These are phyloP conservation scores for Actinia tenebrosa DNA, from an alignment of 64 coral and sea anemone species.

Conservation along the genomic window DNA sequence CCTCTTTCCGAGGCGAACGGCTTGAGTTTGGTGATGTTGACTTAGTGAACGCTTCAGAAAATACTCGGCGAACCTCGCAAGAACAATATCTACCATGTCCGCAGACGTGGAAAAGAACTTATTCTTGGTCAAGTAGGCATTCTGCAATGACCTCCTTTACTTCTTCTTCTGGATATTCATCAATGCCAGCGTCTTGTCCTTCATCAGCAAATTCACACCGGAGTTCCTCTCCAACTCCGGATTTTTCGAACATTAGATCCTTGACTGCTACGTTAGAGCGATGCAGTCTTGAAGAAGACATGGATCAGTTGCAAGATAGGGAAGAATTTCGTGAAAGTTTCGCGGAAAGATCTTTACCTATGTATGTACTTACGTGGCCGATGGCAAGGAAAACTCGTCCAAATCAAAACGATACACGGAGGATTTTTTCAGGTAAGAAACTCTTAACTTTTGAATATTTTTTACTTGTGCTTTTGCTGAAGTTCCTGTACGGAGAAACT, in stretches of 20 bases:
- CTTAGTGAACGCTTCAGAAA: background rate
- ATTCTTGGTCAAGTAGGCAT: constrained; percentile 63
- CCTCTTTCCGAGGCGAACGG: constrained; percentile 8
- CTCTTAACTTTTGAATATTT: background rate
- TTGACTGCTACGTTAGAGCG: constrained; percentile 72
- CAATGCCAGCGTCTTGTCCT: constrained; percentile 75
- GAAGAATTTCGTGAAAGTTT: constrained; percentile 19
- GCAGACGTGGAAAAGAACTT: constrained; percentile 34
- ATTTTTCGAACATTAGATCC: constrained; percentile 82
- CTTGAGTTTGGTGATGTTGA: constrained; percentile 2
- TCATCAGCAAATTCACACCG: constrained; percentile 92
- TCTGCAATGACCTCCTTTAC: constrained; percentile 59
- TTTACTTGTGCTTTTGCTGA: background rate
- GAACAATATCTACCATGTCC: constrained; percentile 20
- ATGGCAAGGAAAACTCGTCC: constrained; percentile 24
- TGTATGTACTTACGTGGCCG: constrained; percentile 37
- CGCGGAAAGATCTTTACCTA: constrained; percentile 1
- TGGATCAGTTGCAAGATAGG: constrained; percentile 35
- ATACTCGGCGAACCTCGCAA: background rate
- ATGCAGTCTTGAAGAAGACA: constrained; percentile 56
- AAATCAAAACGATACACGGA: constrained; percentile 7
- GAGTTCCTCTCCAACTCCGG: constrained; percentile 85
- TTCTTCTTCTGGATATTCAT: constrained; percentile 81
- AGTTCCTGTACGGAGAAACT: background rate
- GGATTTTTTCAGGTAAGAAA: constrained; percentile 55